These are phyloP conservation scores for Epiblema foenella DNA, from an alignment of 2,888 invertebrate species.

Conservation along the genomic window DNA sequence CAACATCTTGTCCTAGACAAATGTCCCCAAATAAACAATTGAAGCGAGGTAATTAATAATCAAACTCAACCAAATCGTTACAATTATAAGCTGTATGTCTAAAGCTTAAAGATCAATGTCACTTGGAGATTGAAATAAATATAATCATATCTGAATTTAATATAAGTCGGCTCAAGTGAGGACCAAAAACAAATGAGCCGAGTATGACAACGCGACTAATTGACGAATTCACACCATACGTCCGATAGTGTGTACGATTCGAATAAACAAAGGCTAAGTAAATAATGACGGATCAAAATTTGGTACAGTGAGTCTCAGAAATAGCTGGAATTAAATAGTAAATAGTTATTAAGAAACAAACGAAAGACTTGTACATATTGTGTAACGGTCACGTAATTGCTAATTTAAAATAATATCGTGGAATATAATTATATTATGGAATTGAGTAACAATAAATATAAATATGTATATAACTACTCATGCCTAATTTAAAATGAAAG, in stretches of 20 bases:
- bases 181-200: conserved; percentile 52
- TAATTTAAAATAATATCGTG: too few species aligned
- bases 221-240: conserved; percentile 69
- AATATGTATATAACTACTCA: too few species aligned
- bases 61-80: neutral
- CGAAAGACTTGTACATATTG: too few species aligned
- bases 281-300: conserved; percentile 54
- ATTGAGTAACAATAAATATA: too few species aligned
- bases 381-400: too few species aligned
- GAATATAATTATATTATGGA: too few species aligned
- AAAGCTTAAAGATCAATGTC: neutral
- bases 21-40: conserved; percentile 55
- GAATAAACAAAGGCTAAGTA: conserved; percentile 64
- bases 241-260: conserved; percentile 72
- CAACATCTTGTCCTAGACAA: conserved; percentile 46
- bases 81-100: neutral
- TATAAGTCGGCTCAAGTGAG: conserved; percentile 48
- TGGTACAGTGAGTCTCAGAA: conserved; percentile 50
- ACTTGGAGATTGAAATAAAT: neutral
- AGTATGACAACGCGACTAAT: conserved; percentile 60
- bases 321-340: too few species aligned
- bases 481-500: too few species aligned
- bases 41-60: conserved; percentile 45
- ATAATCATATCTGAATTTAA: neutral
- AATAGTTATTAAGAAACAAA: too few species aligned